phyloP scores from a whole-genome alignment of 2,797 vertebrate genomes.

The Sylvia borin region DNA sequence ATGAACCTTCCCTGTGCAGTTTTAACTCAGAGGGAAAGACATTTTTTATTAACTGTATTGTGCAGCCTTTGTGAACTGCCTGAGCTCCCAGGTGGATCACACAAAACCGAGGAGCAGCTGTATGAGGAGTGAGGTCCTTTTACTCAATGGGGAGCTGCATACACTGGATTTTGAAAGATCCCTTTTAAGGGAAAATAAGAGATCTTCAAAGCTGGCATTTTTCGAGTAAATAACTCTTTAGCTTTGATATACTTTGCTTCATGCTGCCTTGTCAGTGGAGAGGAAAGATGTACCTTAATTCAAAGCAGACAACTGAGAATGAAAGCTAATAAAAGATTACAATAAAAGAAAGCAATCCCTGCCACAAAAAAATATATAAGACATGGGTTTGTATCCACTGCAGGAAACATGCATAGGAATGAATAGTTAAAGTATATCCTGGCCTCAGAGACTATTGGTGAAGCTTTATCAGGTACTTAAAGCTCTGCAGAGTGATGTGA shows the following conservation, averaged over 20 bases:
- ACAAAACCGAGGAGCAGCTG: background rate
- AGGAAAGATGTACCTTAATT: constrained; percentile 50
- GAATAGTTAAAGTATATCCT: background rate
- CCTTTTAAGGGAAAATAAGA: background rate
- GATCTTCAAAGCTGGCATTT: constrained; percentile 48
- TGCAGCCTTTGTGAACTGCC: constrained; percentile 2
- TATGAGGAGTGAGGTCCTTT: constrained; percentile 13
- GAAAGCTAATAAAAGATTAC: constrained; percentile 54
- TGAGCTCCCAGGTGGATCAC: background rate
- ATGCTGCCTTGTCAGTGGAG: constrained; percentile 39
- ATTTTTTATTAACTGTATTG: constrained; percentile 14
- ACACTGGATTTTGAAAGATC: constrained; percentile 40
- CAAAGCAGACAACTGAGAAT: constrained; percentile 53
- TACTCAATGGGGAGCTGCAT: background rate
- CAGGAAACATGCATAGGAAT: background rate
- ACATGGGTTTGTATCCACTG: background rate
- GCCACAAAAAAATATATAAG: background rate
- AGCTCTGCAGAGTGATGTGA: background rate
- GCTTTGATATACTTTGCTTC: constrained; percentile 50
- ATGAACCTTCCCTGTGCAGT: background rate
- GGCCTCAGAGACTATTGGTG: background rate
- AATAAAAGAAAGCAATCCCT: constrained; percentile 30
- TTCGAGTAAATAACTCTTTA: constrained; percentile 63
- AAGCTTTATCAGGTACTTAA: background rate
- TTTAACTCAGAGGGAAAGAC: background rate